phyloP scores from a whole-genome alignment of 2,113 vertebrate genomes.

The Elanus axillaris region DNA sequence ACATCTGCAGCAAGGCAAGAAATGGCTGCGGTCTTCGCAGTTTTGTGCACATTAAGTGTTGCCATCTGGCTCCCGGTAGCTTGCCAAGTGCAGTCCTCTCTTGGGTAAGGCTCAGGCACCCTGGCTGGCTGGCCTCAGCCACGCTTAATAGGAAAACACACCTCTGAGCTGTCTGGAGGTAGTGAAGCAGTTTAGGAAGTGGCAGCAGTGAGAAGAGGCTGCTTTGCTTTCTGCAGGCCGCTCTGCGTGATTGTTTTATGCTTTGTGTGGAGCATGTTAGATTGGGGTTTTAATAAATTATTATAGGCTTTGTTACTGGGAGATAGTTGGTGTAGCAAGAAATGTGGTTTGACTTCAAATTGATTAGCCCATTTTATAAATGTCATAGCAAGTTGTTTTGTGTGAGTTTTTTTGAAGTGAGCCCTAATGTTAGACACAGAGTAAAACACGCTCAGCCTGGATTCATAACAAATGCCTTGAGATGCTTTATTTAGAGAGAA shows the following conservation, averaged over 20 bases:
- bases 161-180: slow-evolving; percentile 22
- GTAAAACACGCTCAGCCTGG: slow-evolving; percentile 67
- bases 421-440: slow-evolving; percentile 65
- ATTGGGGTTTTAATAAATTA: slow-evolving; percentile 77
- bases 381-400: slow-evolving; percentile 73
- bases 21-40: neutral
- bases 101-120: neutral
- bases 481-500: slow-evolving; percentile 74
- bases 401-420: slow-evolving; percentile 71
- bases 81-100: slow-evolving; percentile 22
- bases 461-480: slow-evolving; percentile 73
- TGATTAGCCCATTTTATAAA: slow-evolving; percentile 79
- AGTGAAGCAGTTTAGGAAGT: slow-evolving; percentile 41
- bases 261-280: slow-evolving; percentile 41
- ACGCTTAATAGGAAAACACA: neutral
- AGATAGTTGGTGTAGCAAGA: slow-evolving; percentile 73
- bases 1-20: slow-evolving; percentile 31
- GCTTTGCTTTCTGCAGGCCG: slow-evolving; percentile 19
- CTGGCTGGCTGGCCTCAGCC: neutral
- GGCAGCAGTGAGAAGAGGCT: slow-evolving; percentile 1
- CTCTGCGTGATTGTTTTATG: slow-evolving; percentile 35
- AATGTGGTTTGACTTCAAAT: slow-evolving; percentile 77
- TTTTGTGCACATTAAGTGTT: slow-evolving; percentile 27
- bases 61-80: slow-evolving; percentile 51
- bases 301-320: slow-evolving; percentile 71